Conservation (phyloP, 2,888 invertebrate species). For the Tetragonula carbonaria region DNA sequence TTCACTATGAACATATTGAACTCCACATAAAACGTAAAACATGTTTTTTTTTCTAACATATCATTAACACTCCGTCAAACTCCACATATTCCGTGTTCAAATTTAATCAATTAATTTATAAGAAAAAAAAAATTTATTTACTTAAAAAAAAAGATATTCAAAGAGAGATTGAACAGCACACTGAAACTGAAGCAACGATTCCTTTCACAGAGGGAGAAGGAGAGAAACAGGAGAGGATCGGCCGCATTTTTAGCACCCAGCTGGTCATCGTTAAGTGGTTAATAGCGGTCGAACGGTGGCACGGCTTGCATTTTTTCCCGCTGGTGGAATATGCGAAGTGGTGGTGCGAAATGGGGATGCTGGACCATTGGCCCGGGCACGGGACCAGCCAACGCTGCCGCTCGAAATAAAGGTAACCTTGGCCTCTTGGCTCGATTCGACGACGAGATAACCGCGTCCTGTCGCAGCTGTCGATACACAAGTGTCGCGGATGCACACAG, state of each 20-base stretch:
- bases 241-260: too few relatives aligned
- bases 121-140: too few relatives aligned
- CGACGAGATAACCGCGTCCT: constrained; percentile 43
- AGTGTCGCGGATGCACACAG: constrained; percentile 8
- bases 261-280: constrained; percentile 17
- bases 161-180: too few relatives aligned
- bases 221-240: background rate
- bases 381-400: constrained; percentile 26
- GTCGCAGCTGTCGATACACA: constrained; percentile 52
- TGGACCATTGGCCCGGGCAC: constrained; percentile 45
- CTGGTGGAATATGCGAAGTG: constrained; percentile 7
- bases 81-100: too few relatives aligned
- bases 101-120: too few relatives aligned
- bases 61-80: too few relatives aligned
- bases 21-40: too few relatives aligned
- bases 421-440: constrained; percentile 63
- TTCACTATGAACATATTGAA: too few relatives aligned
- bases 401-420: constrained; percentile 67
- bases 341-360: constrained; percentile 19
- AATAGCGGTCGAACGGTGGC: constrained; percentile 30
- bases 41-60: too few relatives aligned
- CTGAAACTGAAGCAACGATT: background rate
- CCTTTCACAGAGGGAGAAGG: background rate
- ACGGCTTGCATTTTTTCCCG: constrained; percentile 49
- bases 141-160: too few relatives aligned